Base-by-base conservation (phyloP, 2,797 vertebrate genomes). In the Threskiornis aethiopicus region DNA sequence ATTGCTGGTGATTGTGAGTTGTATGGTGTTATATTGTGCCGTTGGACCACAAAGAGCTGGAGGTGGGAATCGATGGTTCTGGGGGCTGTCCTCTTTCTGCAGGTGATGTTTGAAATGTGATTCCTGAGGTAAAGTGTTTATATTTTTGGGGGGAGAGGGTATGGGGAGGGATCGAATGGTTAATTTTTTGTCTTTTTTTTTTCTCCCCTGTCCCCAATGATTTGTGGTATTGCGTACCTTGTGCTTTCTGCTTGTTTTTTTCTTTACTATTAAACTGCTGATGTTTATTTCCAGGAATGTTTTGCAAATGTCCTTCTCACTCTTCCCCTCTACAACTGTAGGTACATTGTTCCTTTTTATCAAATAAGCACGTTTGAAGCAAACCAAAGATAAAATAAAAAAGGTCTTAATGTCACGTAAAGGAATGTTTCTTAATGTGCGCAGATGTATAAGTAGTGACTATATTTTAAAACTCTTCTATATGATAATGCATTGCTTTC, bases 261-360 rank as follows among this genome's bases (percentile, higher is more conserved):
- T 97, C 98, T 97, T 96, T 97, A 97, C 97, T 97, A 99, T 98
- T 98, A 99, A 99, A 98, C 97, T 98, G 97, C 98, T 97, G 98
- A 98, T 99, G 98, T 99, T 98, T 98, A 98, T 98, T 99, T 99
- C 98, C 98, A 99, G 99, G 98, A 98, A 98, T 98, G 98, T 98
- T 98, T 98, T 98, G 98, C 98, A 99, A 98, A 98, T 98, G 98
- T 97, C 98, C 98, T 98, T 98, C 98, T 98, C 98, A 98, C 98
- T 98, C 98, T 99, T 98, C 98, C 98, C 98, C 98, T 98, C 98
- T 99, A 98, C 98, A 99, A 99, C 98, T 99, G 98, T 99, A 99
- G 99, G 99, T 99, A 99, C 98, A 98, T 98, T 98, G 98, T 98
- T 98, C 98, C 97, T 98, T 98, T 98, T 98, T 98, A 98, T 98